Evolutionary conservation across 2,888 invertebrate genomes (phyloP).

Genomic region (Ophion ellenae): DNA sequence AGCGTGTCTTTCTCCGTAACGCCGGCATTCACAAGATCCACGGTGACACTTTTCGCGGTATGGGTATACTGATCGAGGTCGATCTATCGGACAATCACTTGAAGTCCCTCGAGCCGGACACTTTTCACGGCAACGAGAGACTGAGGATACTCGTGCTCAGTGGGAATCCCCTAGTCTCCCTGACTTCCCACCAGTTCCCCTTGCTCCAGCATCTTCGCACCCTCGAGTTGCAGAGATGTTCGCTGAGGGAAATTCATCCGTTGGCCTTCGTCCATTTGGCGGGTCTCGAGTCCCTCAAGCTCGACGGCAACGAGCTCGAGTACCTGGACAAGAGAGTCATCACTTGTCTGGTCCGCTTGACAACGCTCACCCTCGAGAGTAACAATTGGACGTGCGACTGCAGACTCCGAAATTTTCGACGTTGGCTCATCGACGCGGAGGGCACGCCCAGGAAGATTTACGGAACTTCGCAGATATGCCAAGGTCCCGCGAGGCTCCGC

Average conservation of each 20-base stretch:
- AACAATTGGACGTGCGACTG: constrained; percentile 97
- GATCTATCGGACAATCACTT: constrained; percentile 94
- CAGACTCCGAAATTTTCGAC: constrained; percentile 91
- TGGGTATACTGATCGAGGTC: constrained; percentile 93
- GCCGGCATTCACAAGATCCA: constrained; percentile 91
- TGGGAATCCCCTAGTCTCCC: constrained; percentile 91
- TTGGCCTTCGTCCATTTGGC: constrained; percentile 91
- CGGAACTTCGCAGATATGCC: constrained; percentile 90
- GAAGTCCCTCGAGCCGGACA: constrained; percentile 89
- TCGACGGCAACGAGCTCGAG: constrained; percentile 92
- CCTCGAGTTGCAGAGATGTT: constrained; percentile 92
- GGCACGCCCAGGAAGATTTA: constrained; percentile 88
- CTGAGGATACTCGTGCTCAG: constrained; percentile 91
- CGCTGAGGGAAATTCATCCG: constrained; percentile 89
- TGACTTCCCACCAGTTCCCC: constrained; percentile 92
- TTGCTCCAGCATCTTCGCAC: constrained; percentile 91
- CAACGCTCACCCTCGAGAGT: constrained; percentile 91
- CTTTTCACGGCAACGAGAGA: constrained; percentile 93
- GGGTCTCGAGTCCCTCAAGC: constrained; percentile 90
- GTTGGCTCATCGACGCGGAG: constrained; percentile 88
- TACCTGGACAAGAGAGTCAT: constrained; percentile 88
- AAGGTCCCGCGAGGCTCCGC: constrained; percentile 88
- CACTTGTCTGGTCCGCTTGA: constrained; percentile 90
- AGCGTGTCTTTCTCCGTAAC: constrained; percentile 91
- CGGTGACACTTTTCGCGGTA: constrained; percentile 93